A percentile compares a stretch with the other conserved stretches of the same genome.
Conservation (phyloP, 2,888 invertebrate species). For the Stenurella melanura region DNA sequence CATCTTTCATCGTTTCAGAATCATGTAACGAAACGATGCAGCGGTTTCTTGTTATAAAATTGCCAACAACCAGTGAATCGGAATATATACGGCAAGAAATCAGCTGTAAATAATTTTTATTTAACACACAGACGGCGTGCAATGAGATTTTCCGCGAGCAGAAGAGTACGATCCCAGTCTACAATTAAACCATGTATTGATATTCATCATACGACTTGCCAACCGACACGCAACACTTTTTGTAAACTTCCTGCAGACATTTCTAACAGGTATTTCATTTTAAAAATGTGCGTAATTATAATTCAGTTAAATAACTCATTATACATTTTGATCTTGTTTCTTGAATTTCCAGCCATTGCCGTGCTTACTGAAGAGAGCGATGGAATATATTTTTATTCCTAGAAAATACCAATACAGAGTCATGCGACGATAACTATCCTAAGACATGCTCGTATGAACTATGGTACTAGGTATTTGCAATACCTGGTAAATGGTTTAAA, state of each 20-base stretch:
- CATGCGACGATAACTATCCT: too few species aligned
- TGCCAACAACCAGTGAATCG: background rate
- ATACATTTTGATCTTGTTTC: background rate
- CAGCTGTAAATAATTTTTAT: background rate
- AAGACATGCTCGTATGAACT: too few species aligned
- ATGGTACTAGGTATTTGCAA: too few species aligned
- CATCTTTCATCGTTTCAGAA: background rate
- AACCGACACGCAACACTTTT: constrained; percentile 21
- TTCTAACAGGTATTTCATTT: constrained; percentile 15
- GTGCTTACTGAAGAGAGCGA: background rate
- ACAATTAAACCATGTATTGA: constrained; percentile 2
- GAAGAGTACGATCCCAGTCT: background rate
- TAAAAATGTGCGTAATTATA: background rate
- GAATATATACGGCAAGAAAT: constrained; percentile 1
- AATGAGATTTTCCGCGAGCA: background rate
- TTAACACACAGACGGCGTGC: background rate
- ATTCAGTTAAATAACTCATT: background rate
- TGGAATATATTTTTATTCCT: background rate
- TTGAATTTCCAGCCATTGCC: background rate
- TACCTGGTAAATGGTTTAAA: too few species aligned
- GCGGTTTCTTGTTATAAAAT: background rate
- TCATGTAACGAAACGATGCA: background rate
- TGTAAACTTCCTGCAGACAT: constrained; percentile 15
- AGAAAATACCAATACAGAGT: too few species aligned
- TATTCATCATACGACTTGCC: background rate